These are phyloP conservation scores for Aspidiotus rigidus DNA, from an alignment of 2,888 invertebrate species.

Conservation along the genomic window DNA sequence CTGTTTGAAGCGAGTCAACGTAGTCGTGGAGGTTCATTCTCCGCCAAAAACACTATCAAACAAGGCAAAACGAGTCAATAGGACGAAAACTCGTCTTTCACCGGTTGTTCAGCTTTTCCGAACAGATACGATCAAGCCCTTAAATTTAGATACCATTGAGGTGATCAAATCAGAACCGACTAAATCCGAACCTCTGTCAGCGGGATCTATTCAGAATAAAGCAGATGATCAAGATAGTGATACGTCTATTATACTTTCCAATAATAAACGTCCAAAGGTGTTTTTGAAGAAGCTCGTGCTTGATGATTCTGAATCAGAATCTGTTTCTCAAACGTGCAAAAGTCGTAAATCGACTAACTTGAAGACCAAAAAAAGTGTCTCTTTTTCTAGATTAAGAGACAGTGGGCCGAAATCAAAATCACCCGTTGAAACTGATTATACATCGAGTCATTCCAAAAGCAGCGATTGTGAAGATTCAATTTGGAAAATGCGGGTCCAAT, in stretches of 20 bases:
- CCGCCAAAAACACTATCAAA: slow-evolving; percentile 11
- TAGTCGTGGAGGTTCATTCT: slow-evolving; percentile 19
- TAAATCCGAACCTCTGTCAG: background rate
- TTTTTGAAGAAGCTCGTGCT: background rate
- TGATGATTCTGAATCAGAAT: background rate
- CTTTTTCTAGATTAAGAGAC: background rate
- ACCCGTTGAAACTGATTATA: background rate
- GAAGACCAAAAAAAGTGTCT: background rate
- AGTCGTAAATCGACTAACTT: background rate
- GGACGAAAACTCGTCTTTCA: background rate
- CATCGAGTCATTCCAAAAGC: background rate
- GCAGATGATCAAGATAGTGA: background rate
- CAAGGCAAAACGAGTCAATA: background rate
- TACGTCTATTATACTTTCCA: background rate
- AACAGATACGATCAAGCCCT: background rate
- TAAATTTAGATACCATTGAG: background rate
- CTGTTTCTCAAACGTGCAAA: background rate
- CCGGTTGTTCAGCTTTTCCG: slow-evolving; percentile 5
- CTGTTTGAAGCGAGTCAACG: background rate
- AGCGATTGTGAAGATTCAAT: slow-evolving; percentile 1
- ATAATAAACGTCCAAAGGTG: background rate
- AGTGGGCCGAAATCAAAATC: background rate
- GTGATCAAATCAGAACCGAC: slow-evolving; percentile 7
- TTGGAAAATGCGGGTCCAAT: slow-evolving; percentile 27
- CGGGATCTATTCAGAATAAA: too few species aligned